Evolutionary conservation across 2,888 invertebrate genomes (phyloP).

Genomic region (Apamea monoglypha): DNA sequence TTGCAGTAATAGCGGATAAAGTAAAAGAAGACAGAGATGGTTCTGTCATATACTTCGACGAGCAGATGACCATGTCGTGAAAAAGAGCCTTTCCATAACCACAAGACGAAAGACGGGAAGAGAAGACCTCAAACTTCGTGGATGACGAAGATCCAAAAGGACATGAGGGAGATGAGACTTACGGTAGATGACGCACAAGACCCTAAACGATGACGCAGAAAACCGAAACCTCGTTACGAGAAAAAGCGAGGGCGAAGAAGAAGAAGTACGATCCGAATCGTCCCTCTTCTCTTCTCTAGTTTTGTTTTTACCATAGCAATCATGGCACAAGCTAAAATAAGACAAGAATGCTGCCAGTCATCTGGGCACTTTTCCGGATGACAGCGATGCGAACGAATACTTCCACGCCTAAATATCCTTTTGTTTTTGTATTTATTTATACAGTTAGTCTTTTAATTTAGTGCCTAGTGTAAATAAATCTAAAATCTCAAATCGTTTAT

Average conservation of each 20-base stretch:
- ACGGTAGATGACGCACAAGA: neutral
- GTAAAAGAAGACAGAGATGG: neutral
- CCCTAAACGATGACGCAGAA: no score
- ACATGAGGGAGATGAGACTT: neutral
- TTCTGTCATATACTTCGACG: neutral
- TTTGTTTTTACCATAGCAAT: neutral
- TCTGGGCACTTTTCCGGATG: no score
- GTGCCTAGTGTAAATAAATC: no score
- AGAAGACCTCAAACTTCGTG: neutral
- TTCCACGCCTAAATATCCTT: no score
- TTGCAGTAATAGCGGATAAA: no score
- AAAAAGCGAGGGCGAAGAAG: neutral
- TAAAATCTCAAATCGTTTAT: no score
- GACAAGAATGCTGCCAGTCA: no score
- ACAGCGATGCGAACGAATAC: no score
- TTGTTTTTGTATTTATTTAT: no score
- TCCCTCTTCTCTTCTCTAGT: neutral
- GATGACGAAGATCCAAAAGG: neutral
- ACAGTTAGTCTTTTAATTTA: no score
- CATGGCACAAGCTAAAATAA: no score
- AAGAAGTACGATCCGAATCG: no score
- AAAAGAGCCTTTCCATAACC: neutral
- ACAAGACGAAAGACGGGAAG: neutral
- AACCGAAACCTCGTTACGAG: neutral
- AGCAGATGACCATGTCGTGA: neutral